Evolutionary conservation across 2,113 vertebrate genomes (phyloP).

Genomic region (Aplodontia rufa): DNA sequence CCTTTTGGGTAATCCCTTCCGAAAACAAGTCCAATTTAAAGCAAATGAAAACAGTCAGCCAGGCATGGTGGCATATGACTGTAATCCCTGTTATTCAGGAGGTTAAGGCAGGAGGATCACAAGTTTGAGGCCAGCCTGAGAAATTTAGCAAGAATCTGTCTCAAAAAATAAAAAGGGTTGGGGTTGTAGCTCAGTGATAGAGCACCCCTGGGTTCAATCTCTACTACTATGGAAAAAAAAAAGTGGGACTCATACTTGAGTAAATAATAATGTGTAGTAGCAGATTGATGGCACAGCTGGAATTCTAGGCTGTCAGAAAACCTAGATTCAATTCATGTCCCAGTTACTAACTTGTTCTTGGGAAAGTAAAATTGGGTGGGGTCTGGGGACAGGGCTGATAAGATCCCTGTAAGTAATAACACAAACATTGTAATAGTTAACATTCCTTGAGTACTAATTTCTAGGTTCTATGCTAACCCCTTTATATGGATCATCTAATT

Average conservation of each 20-base stretch:
- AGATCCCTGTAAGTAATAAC: not conserved
- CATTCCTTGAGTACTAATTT: slow-evolving; percentile 12
- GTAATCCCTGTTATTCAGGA: not conserved
- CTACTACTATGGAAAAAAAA: not conserved
- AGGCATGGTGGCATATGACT: not conserved
- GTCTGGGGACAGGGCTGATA: not conserved
- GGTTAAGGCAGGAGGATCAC: not conserved
- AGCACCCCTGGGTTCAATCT: too few relatives aligned
- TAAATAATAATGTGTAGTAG: slow-evolving; percentile 25
- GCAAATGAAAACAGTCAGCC: not conserved
- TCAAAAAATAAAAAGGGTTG: not conserved
- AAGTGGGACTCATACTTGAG: not conserved
- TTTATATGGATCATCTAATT: slow-evolving; percentile 23
- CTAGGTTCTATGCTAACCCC: slow-evolving; percentile 4
- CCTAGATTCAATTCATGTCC: not conserved
- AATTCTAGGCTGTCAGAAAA: slow-evolving; percentile 46
- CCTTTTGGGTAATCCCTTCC: slow-evolving; percentile 38
- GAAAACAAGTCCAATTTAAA: slow-evolving; percentile 27
- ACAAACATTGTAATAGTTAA: not conserved
- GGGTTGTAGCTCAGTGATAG: not conserved
- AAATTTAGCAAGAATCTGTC: not conserved
- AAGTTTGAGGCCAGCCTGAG: not conserved
- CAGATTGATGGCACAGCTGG: not conserved
- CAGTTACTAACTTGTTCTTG: slow-evolving; percentile 15
- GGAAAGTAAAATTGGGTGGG: not conserved